Conservation (phyloP, 2,888 invertebrate species). For the Drosophila trichaetosa region DNA sequence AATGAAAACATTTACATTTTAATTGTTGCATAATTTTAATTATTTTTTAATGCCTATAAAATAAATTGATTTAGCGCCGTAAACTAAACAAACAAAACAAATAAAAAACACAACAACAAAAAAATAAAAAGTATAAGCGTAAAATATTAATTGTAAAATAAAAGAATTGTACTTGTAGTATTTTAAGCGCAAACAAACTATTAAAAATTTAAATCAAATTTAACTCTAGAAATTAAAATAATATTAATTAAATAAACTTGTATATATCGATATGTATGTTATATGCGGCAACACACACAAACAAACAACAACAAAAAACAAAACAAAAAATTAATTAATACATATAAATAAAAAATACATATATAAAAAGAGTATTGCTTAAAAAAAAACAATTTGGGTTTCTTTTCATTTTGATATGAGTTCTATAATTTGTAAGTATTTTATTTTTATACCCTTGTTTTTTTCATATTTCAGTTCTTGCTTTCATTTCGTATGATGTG, state of each 20-base stretch:
- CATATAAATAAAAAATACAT: constrained; percentile 63
- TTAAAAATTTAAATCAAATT: constrained; percentile 80
- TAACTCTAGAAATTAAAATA: constrained; percentile 64
- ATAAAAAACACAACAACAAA: constrained; percentile 50
- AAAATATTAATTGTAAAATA: constrained; percentile 55
- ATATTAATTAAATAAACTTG: constrained; percentile 46
- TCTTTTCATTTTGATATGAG: constrained; percentile 27
- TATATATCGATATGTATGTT: constrained; percentile 71
- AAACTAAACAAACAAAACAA: constrained; percentile 54
- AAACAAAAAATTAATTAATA: constrained; percentile 63
- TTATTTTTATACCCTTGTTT: constrained; percentile 1
- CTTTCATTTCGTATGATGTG: constrained; percentile 65
- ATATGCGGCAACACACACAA: constrained; percentile 68
- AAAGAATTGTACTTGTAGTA: constrained; percentile 54
- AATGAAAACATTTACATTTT: constrained; percentile 77
- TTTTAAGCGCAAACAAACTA: constrained; percentile 72
- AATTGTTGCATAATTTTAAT: constrained; percentile 83
- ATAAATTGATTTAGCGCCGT: constrained; percentile 61
- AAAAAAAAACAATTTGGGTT: constrained; percentile 63
- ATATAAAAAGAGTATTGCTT: constrained; percentile 65
- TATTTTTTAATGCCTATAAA: constrained; percentile 72
- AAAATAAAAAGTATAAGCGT: constrained; percentile 22
- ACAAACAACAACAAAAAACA: constrained; percentile 44
- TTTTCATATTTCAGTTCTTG: constrained; percentile 32
- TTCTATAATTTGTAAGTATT: constrained; percentile 3